Base-by-base conservation (phyloP, 2,888 invertebrate genomes). In the Erebia ligea region DNA sequence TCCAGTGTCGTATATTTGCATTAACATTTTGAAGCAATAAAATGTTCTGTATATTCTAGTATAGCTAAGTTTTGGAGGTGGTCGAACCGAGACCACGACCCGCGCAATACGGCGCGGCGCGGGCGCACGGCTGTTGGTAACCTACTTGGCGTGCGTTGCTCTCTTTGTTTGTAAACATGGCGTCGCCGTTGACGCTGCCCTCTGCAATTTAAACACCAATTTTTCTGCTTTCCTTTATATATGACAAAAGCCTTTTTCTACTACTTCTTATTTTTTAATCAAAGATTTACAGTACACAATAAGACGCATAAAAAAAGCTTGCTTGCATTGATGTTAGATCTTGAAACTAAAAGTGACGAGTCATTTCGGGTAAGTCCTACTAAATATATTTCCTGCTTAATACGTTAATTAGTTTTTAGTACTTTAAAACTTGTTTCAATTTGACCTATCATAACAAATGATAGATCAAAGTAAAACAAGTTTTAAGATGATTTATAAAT, bases 131-230 rank as follows among this genome's bases (percentile, higher is more conserved):
- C 79, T 80, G 84, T 85, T 85, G 86, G 78, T 92, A 91, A 92
- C 93, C 93, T 92, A 94, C 92, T 92, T 94, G 82, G 84, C 86
- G 93, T 85, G 81, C 93, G 84, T 93, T 94, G 93, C 90, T 93
- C 93, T 92, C 87, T 89, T 92, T 94, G 93, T 94, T 94, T 92
- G 91, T 93, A 93, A 94, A 93, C 93, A 93, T 88, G 89, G 86
- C 89, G 86, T 82, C 86, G 84, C 77, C 80, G 83, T 77, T 81
- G 81, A 76, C 79, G 81, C 77, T 79, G 72, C 72, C 76, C 74
- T 73, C 72, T 69, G 78, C 80, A 17, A 68, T 67, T 77, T 75
- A 5, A 34, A 34, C 34, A 6, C 34, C 34, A 34, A 34, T 11
- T 42, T 15, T 15, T 59, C 2, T 21, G 4, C 9, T 17, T 21